phyloP scores from a whole-genome alignment of 2,888 invertebrate species.

The Tinea semifulvella region DNA sequence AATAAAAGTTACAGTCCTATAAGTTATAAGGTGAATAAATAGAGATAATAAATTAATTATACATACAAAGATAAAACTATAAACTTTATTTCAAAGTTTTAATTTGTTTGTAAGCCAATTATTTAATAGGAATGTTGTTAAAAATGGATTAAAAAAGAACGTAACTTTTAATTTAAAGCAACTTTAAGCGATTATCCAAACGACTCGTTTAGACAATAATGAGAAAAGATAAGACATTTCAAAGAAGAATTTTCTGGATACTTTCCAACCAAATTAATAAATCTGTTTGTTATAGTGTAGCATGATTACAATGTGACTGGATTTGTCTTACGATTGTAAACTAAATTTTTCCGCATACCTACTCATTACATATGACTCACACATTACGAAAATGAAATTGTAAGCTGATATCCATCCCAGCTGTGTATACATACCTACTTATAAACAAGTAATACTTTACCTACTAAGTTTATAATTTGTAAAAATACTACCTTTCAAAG shows the following conservation, averaged over 20 bases:
- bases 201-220: constrained; percentile 12
- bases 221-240: constrained; percentile 3
- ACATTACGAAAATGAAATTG: not conserved
- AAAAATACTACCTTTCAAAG: constrained; percentile 59
- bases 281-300: constrained; percentile 5
- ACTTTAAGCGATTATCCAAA: constrained; percentile 3
- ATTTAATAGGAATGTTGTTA: constrained; percentile 1
- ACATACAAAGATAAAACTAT: too few relatives aligned
- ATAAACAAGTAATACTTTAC: too few relatives aligned
- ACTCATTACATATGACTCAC: not conserved
- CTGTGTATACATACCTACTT: too few relatives aligned
- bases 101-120: not conserved
- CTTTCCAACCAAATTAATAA: constrained; percentile 13
- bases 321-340: not conserved
- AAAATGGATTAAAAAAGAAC: not conserved
- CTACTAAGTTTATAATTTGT: too few relatives aligned
- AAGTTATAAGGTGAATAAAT: too few relatives aligned
- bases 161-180: constrained; percentile 8
- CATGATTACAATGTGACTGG: not conserved
- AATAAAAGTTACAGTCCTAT: too few relatives aligned
- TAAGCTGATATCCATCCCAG: too few relatives aligned
- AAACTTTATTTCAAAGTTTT: too few relatives aligned
- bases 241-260: constrained; percentile 9
- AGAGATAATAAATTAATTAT: too few relatives aligned
- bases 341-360: not conserved